Base-by-base conservation (phyloP, 2,797 vertebrate genomes). In the Rousettus madagascariensis region DNA sequence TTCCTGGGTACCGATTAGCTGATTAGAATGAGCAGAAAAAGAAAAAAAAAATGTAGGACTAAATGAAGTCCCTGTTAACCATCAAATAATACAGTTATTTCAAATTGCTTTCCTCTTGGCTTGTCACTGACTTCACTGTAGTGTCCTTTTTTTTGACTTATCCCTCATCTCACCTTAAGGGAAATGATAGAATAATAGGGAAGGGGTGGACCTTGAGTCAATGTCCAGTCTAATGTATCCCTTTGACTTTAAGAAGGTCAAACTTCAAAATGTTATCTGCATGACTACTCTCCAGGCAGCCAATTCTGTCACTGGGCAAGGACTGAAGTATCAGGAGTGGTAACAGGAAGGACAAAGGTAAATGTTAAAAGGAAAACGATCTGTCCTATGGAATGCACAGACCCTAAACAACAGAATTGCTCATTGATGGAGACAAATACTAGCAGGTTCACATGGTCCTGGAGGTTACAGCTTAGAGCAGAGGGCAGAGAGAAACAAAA, bases 1-100 rank as follows among this genome's bases (percentile, higher is more conserved):
- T 97, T 95, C 96, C 97, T 94, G 84, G 97, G 96, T 91, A 93
- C 96, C 87, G 94, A 96, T 98, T 75, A 51, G 36, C 24, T 85
- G 55, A 43, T 59, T 90, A 69, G 57, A 46, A 15, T 30, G 84
- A 65, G 65, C 57, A 46, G 72, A 33, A 82, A 86, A 72, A 61
- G 46, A 28, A 63, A n/a, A 65, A 63, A n/a, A 65, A 55, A 36
- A 71, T 17, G 55, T n/a, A 36, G 26, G 63, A 33, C 26, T 75
- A 59, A 92, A 43, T 63, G 49, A 66, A 80, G 61, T 89, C 33
- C 19, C 57, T 65, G 30, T 91, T 57, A 75, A 49, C 51, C 53
- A 38, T 71, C 46, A 61, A 83, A n/a, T 3, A 36, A 33, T 19
- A n/a, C 6, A 17, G 8, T 63, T 30, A 71, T 38, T 38, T 91